Base-by-base conservation (phyloP, 2,888 invertebrate genomes). In the Drosophila emarginata region DNA sequence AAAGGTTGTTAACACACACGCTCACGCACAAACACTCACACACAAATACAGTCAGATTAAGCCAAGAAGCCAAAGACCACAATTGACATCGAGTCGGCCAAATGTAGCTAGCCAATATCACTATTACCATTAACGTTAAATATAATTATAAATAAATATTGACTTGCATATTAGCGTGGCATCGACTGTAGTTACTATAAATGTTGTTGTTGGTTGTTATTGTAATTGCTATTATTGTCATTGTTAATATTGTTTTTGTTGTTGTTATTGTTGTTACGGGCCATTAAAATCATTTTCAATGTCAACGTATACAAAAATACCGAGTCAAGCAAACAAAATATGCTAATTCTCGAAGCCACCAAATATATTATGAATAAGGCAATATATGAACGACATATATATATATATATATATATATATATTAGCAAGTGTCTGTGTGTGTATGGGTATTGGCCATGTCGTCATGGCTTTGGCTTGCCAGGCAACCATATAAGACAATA, bases 211-310 rank as follows among this genome's bases (percentile, higher is more conserved):
- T 59, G 39, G 39, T 28, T 58, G n/a, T 37, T 59, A 23, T 28
- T 58, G 61, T 64, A 40, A 14, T 62, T 61, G 21, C 36, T 26
- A 39, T 37, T 23, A 28, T 45, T 26, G 23, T n/a, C 39, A 45
- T 59, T 70, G 37, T 63, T 63, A 58, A 68, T 64, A 59, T 64
- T 64, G 40, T 51, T 61, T 21, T 26, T 64, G 18, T 60, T 65
- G 26, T 74, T 76, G 77, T 74, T 79, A 74, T n/a, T n/a, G 52
- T 74, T 72, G 77, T 74, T 79, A 74, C 72, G 84, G 71, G 70
- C 79, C 79, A 83, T 86, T 79, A 83, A 86, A 83, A 80, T 79
- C 71, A 61, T 64, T 88, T 87, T 87, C 87, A 87, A 87, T 88
- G 87, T 87, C 87, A 88, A 67, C 64, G 64, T 63, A 64, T 59